Evolutionary conservation across 2,888 invertebrate species (phyloP), one percentile per base, ranked within the genome.

Genomic region (Eugnorisma glareosa): DNA sequence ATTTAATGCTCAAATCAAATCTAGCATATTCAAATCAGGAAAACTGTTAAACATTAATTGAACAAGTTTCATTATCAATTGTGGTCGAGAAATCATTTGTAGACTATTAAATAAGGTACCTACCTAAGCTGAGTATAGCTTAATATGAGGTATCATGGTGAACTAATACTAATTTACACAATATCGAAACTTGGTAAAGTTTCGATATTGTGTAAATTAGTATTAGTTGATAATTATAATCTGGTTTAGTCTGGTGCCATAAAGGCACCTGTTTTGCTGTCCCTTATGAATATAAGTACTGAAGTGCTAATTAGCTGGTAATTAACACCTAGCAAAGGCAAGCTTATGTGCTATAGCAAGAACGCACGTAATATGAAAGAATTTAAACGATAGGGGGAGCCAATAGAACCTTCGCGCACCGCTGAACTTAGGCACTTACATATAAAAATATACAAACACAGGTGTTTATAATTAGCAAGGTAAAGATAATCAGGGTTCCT

Each of bases 381-480:
- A 82, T 59, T 66, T 48, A 59, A 69, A 80, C 15, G 57, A 63
- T 40, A 15, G 28, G 59, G 21, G 54, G 40, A 68, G 48, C 63
- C 70, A 73, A 71, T 70, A 59, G 59, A 73, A 68, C 78, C 78
- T 77, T 74, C 48, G 54, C 72, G 66, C 78, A 51, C 28, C 40
- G 63, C 35, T 68, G 40, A 73, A 73, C 70, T 76, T 57, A 61
- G 43, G 24, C 71, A 78, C 35, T 80, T 82, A 81, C 74, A 73
- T 83, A 67, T 45, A 63, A 57, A 74, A 18, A 40, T 78, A 61
- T 75, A 67, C 71, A 72, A 63, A 74, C 69, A 81, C 75, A 81
- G 72, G 75, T 82, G 78, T 76, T 57, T 73, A 66, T 74, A 78
- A 77, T 75, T 77, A 79, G 28, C 73, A 73, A 82, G 51, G 61